Conservation (phyloP, 2,797 vertebrate species). For the Darevskia nairensis region DNA sequence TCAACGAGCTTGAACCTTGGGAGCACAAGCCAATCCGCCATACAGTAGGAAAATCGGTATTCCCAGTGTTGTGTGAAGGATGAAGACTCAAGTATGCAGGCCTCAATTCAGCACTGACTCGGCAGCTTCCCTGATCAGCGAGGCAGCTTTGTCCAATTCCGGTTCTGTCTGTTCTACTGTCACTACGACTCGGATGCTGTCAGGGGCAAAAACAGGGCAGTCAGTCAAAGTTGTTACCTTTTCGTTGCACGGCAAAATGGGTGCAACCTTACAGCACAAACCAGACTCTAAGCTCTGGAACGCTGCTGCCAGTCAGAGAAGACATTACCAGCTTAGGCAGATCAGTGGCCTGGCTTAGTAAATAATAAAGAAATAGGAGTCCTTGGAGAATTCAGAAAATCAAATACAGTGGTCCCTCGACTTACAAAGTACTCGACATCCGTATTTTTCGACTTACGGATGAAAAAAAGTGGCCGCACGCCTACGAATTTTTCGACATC, state of each 20-base stretch:
- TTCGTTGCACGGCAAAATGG: not conserved
- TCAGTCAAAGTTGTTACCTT: not conserved
- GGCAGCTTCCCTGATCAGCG: conserved; percentile 87
- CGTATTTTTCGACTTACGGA: no score
- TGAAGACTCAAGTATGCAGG: not conserved
- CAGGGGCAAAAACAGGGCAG: conserved; percentile 58
- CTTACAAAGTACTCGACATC: no score
- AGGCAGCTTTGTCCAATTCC: conserved; percentile 87
- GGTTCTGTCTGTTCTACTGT: conserved; percentile 91
- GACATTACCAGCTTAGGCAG: not conserved
- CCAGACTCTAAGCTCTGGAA: not conserved
- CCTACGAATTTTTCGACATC: no score
- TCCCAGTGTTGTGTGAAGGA: conserved; percentile 8
- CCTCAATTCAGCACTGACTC: conserved; percentile 77
- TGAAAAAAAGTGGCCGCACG: no score
- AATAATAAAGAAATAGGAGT: not conserved
- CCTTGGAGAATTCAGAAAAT: no score
- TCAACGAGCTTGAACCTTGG: conserved; percentile 32
- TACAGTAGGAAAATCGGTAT: conserved; percentile 34
- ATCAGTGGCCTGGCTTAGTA: not conserved
- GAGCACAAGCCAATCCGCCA: conserved; percentile 32
- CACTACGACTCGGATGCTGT: conserved; percentile 91
- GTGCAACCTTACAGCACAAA: no score
- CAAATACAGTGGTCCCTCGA: no score
- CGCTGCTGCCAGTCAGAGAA: not conserved